Evolutionary conservation across 2,888 invertebrate genomes (phyloP), one percentile per base, ranked within the genome.

Genomic region (Sinhomidia bicolor): DNA sequence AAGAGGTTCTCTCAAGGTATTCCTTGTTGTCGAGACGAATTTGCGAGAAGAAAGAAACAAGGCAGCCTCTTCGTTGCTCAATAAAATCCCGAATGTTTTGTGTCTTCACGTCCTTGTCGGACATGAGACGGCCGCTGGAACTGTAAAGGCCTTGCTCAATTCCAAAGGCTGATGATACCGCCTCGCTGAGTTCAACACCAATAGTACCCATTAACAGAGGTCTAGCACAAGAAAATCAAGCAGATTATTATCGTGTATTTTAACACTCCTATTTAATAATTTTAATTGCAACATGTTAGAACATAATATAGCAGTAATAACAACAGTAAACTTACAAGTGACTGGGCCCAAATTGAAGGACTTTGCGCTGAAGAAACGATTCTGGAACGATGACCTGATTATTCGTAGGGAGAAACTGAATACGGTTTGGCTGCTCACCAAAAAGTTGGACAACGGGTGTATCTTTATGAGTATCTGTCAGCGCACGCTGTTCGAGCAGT

Each of bases 351-450:
- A 91, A 60, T 20, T 71, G 57, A 20, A 92, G 89, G 7, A 90
- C 86, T 1, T 82, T 76, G 26, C 83, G 57, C 36, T 92, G 93
- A 7, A 95, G 92, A 12, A 94, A 90, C 62, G 93, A 93, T 90
- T 94, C 93, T 0, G 95, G 95, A 17, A 95, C 93, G 71, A 95
- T 93, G 26, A 95, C 93, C 74, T 93, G 93, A 92, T 95, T 94
- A 12, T 93, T 93, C 20, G 94, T 93, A 26, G 94, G 93, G 4
- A 94, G 92, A 92, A 94, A 95, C 29, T 92, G 92, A 7, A 94
- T 93, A 78, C 91, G 90, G 26, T 93, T 92, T 20, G 89, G 89
- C 23, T 76, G 29, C n/a, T 88, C n/a, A 1, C 81, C 60, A 12
- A 89, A 14, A 0, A 83, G 78, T 26, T 85, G 71, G 17, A 89